Evolutionary conservation across 2,113 vertebrate species (phyloP), one percentile per base, ranked within the genome.

Genomic region (Lampris megalopsis): DNA sequence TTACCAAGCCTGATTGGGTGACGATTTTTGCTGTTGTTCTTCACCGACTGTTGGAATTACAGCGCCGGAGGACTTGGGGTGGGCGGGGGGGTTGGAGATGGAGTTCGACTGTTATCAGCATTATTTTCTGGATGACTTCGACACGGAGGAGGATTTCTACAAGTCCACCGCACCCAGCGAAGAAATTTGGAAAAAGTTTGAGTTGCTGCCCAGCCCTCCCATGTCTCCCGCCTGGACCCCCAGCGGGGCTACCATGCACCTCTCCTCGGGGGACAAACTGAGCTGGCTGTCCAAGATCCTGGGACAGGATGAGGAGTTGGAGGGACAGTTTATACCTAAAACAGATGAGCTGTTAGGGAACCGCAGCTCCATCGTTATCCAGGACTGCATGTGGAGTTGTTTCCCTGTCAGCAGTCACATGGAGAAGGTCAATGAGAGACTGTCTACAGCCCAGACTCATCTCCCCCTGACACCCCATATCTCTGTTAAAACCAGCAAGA

Each of bases 131-230:
- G 95, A 97, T 72, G 93, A 94, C 85, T 94, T 95, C 68, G 97
- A 98, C 75, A 89, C 91, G 2, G 94, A 88, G 84, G 97, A 97
- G 90, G 97, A 98, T 93, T 97, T 95, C 85, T 96, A 96, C 86
- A 96, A 95, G 75, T 98, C 95, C 68, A 97, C 96, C 35, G 96
- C 96, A 1, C 97, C 97, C 50, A 97, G 97, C 74, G 97, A 98
- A 90, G 96, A 98, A 86, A 97, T 98, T 84, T 98, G 97, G 97
- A 97, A 99, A 94, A 99, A 99, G 95, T 98, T 99, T 89, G 96
- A 99, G 92, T 92, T 98, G 89, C 93, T 98, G 47, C 96, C 96
- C 82, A 97, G 96, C 62, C 96, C 96, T 61, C 96, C 96, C 82
- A 87, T 94, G 89, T 96, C 96, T 37, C 95, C 96, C 11, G 91